Evolutionary conservation across 2,888 invertebrate species (phyloP), one percentile per base, ranked within the genome.

Genomic region (Eupithecia inturbata): DNA sequence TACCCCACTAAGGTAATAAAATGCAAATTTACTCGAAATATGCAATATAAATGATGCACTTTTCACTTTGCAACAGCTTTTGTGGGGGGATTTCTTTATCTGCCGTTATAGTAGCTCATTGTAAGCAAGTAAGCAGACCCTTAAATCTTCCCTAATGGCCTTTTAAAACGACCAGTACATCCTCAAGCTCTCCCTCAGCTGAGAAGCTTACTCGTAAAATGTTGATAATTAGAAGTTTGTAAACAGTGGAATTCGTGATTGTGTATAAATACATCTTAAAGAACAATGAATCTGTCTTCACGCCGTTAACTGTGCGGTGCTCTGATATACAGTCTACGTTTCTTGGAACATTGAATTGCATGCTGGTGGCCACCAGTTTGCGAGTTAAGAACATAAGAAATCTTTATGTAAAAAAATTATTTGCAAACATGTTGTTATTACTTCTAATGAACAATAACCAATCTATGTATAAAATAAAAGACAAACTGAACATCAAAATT

Each of bases 101-200:
- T 86, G 83, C 88, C 82, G 88, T 90, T 89, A 89, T 81, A 80
- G 82, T 82, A 83, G 84, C 86, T 88, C 88, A 90, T 90, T 91
- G 91, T 89, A 89, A 87, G 85, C 88, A 86, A 89, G 89, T 88
- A 90, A 89, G 87, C 89, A 88, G 84, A 86, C 89, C 89, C 90
- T 89, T 91, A 92, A 91, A 92, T 92, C 91, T 91, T 90, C 89
- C 80, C 87, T 91, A 91, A 92, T 91, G 90, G 89, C 86, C 91
- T 89, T 91, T 90, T 91, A 90, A 91, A 92, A 89, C 87, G 88
- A 81, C 87, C 89, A 86, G 89, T 91, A 90, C 89, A 90, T 91
- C 88, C 85, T 73, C 82, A 80, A 85, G 84, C 82, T 85, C 83
- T 85, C 85, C 85, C 80, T 80, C 80, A 78, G 78, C 78, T 81